Percentiles rank a stretch among this genome's conserved stretches.
Conservation (phyloP, 2,888 invertebrate species). For the Ichneumoninae sp. region DNA sequence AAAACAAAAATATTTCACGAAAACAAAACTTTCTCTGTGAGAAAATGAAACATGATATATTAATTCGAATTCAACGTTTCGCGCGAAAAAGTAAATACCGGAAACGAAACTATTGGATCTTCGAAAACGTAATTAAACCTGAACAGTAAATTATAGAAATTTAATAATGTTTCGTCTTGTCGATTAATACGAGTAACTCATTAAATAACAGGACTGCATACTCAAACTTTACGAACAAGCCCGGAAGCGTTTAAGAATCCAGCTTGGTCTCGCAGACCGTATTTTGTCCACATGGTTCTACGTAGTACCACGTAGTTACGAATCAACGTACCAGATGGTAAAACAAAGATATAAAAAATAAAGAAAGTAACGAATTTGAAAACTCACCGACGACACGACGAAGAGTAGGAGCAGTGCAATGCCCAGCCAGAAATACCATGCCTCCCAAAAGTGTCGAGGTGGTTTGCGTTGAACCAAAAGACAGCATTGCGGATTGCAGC, state of each 20-base stretch:
- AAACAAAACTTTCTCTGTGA: too few species aligned
- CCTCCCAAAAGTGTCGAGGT: constrained; percentile 80
- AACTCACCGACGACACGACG: constrained; percentile 78
- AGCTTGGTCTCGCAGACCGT: not conserved
- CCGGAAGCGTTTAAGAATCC: not conserved
- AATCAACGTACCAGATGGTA: not conserved
- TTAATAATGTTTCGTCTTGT: too few species aligned
- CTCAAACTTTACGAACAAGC: not conserved
- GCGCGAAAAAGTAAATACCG: too few species aligned
- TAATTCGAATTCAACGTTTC: too few species aligned
- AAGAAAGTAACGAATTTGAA: constrained; percentile 4
- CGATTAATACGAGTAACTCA: too few species aligned
- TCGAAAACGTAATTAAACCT: too few species aligned
- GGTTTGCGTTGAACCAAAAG: constrained; percentile 78
- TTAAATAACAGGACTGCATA: too few species aligned
- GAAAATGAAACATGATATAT: too few species aligned
- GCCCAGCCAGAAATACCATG: constrained; percentile 82
- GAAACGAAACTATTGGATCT: too few species aligned
- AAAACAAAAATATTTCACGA: too few species aligned
- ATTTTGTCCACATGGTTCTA: not conserved
- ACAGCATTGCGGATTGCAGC: constrained; percentile 80
- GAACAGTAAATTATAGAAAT: too few species aligned
- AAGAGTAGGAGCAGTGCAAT: constrained; percentile 78
- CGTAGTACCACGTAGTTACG: not conserved
- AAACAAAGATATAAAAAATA: not conserved